Percentiles rank a stretch among this genome's conserved stretches.
Evolutionary conservation across 2,797 vertebrate genomes (phyloP).

Genomic region (Platalea minor): DNA sequence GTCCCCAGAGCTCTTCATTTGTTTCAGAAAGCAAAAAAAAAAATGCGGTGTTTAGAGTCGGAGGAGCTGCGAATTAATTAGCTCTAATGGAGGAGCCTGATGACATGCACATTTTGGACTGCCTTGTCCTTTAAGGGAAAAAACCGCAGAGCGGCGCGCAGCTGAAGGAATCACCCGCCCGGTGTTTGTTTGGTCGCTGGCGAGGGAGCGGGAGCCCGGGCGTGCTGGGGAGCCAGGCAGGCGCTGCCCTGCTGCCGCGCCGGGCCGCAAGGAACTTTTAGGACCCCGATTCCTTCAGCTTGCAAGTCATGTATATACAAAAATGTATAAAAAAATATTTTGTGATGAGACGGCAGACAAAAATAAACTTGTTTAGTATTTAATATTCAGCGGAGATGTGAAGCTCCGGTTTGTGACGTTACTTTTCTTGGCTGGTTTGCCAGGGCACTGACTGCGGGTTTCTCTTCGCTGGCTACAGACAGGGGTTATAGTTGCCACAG

Average conservation of each 20-base stretch:
- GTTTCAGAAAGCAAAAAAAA: background rate
- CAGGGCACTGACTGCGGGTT: background rate
- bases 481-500: background rate
- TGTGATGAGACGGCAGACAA: background rate
- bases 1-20: background rate
- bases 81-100: background rate
- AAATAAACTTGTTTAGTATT: background rate
- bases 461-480: background rate
- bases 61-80: background rate
- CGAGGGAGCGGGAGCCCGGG: background rate
- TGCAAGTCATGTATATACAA: too few species aligned
- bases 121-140: slow-evolving; percentile 55
- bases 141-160: slow-evolving; percentile 26
- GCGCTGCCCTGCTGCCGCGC: background rate
- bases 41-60: background rate
- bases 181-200: background rate
- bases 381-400: background rate
- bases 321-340: background rate
- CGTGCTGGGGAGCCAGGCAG: background rate
- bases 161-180: background rate
- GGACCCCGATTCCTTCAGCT: background rate
- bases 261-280: background rate
- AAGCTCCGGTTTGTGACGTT: accelerated
- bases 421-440: background rate
- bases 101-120: background rate